A percentile compares a stretch with the other conserved stretches of the same genome.
phyloP scores from a whole-genome alignment of 2,113 vertebrate species.

The Melanocharis versteri region DNA sequence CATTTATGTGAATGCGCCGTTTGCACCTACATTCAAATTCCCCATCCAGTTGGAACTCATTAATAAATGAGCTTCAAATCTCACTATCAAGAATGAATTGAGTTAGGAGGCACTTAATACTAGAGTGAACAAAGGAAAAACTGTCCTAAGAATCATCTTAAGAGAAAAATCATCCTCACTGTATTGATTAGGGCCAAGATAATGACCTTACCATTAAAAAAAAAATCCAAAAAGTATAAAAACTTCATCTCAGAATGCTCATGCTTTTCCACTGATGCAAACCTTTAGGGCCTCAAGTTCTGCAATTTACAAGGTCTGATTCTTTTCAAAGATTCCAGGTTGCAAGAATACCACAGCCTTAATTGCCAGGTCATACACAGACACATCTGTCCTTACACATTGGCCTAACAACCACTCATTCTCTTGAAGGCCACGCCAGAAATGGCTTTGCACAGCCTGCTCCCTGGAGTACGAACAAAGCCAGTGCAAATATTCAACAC shows the following conservation, averaged over 20 bases:
- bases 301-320: neutral
- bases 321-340: neutral
- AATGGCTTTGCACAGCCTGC: neutral
- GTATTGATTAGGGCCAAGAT: neutral
- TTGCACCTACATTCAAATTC: neutral
- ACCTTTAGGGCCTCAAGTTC: neutral
- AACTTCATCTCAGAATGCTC: neutral
- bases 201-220: neutral
- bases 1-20: neutral
- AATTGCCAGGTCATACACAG: neutral
- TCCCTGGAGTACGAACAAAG: neutral
- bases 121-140: neutral
- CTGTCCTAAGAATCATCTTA: neutral
- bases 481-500: neutral
- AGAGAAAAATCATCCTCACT: neutral
- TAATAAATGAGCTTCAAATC: neutral
- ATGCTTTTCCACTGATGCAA: neutral
- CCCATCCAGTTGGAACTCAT: neutral
- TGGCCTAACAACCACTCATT: neutral
- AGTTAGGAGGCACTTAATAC: neutral
- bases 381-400: neutral
- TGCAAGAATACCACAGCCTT: neutral
- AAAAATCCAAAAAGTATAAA: neutral
- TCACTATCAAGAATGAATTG: neutral
- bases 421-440: neutral